Evolutionary conservation across 2,888 invertebrate species (phyloP), one percentile per base, ranked within the genome.

Genomic region (Congeria kusceri): DNA sequence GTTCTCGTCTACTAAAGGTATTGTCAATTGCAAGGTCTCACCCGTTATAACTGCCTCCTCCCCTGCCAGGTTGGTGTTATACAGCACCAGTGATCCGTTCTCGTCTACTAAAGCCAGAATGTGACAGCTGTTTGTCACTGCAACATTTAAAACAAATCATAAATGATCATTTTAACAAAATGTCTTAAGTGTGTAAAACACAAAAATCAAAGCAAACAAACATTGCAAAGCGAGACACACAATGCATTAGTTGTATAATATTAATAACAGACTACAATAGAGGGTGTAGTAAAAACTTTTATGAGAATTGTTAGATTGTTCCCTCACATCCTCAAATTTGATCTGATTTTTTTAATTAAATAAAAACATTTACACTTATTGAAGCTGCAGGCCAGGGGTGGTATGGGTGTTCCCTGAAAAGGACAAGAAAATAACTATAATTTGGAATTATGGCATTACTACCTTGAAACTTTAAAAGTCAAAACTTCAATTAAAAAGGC

Each of bases 61-160:
- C 25, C 89, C 90, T 67, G 85, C 81, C 62, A 83, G 85, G 61
- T 82, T 79, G 25, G 94, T 94, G 79, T 94, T 89, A 79, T 94
- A 94, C 15, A 95, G 80, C 64, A 95, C 95, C 49, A 96, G 94
- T 88, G 95, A 95, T 27, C 97, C 98, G 94, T 97, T 97, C 94
- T 98, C 97, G 92, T 97, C 97, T 9, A 97, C 97, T 69, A 97
- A 94, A 13, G 96, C 97, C 59, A 97, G 93, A 29, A 97, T 94
- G 90, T 97, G 95, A 13, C 82, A 62, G 13, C 64, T 67, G 15
- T 75, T 81, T 15, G 62, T 68, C 49, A 83, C 89, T 90, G 77
- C 27, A 83, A 83, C 32, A 58, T 62, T 5, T 58, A 18, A 7
- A 32, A 7, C 32, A 32, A 4, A 32, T 32, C n/a, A n/a, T n/a